Evolutionary conservation across 2,797 vertebrate genomes (phyloP).

Genomic region (Crocidura indochinensis): DNA sequence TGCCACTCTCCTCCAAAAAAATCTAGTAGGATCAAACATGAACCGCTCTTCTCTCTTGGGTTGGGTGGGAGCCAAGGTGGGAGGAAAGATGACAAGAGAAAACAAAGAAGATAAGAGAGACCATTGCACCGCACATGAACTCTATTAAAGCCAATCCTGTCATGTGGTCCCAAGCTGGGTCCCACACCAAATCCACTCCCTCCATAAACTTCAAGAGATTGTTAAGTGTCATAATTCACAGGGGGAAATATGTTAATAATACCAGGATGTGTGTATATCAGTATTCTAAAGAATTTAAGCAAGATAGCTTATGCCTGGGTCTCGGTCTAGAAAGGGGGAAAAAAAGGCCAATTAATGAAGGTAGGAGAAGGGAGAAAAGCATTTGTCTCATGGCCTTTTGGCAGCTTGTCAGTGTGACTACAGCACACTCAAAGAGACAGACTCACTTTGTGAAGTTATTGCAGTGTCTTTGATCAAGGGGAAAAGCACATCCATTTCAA

Average conservation of each 20-base stretch:
- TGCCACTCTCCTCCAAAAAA: background rate
- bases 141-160: conserved; percentile 54
- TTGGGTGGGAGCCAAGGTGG: background rate
- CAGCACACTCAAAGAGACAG: conserved; percentile 66
- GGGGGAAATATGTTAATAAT: conserved; percentile 32
- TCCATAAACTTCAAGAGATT: conserved; percentile 52
- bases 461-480: conserved; percentile 76
- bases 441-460: conserved; percentile 63
- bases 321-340: conserved; percentile 19
- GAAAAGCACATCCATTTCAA: conserved; percentile 69
- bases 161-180: conserved; percentile 75
- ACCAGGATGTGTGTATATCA: background rate
- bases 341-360: background rate
- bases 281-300: conserved; percentile 40
- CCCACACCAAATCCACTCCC: conserved; percentile 40
- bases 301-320: conserved; percentile 19
- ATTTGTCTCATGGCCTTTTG: background rate
- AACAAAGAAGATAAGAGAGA: conserved; percentile 59
- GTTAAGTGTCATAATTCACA: conserved; percentile 48
- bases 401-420: conserved; percentile 55
- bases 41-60: background rate
- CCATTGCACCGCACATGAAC: conserved; percentile 23
- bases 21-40: background rate
- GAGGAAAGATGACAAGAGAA: conserved; percentile 20
- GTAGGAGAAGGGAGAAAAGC: conserved; percentile 8